A percentile compares a stretch with the other conserved stretches of the same genome.
Evolutionary conservation across 1,140 invertebrate genomes (phyloP).

Genomic region (Conus betulinus): DNA sequence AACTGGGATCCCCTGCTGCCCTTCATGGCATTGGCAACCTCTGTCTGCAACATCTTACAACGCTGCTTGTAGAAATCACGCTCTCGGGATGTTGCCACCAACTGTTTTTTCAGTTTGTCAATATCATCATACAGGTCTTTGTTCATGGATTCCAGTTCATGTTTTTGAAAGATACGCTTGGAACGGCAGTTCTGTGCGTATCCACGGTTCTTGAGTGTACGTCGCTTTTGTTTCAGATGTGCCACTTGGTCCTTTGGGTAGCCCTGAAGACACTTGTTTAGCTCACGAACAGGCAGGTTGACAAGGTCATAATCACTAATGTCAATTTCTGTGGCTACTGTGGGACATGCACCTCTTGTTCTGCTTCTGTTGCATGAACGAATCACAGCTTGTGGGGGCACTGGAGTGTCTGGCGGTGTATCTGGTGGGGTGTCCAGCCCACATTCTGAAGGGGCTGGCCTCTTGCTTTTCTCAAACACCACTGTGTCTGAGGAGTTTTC

Average conservation of each 20-base stretch:
- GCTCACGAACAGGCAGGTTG: slow-evolving; percentile 92
- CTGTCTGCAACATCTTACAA: neutral
- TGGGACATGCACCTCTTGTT: slow-evolving; percentile 14
- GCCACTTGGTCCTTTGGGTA: slow-evolving; percentile 92
- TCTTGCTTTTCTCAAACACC: neutral
- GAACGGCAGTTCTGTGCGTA: slow-evolving; percentile 98
- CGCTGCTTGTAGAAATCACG: neutral
- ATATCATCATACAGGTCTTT: slow-evolving; percentile 70
- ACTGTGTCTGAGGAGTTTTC: neutral
- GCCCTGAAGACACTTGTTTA: slow-evolving; percentile 97
- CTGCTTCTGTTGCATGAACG: slow-evolving; percentile 26
- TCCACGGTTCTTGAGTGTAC: slow-evolving; percentile 98
- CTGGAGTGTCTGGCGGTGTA: neutral
- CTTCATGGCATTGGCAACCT: neutral
- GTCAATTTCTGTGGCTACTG: slow-evolving; percentile 18
- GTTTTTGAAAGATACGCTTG: slow-evolving; percentile 70
- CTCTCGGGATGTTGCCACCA: neutral
- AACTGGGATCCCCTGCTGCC: neutral
- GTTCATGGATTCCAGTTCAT: slow-evolving; percentile 87
- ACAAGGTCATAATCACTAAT: slow-evolving; percentile 93
- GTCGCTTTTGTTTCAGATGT: slow-evolving; percentile 94
- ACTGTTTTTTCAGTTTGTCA: slow-evolving; percentile 2
- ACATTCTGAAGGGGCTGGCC: neutral
- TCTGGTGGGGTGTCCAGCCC: slow-evolving; percentile 2
- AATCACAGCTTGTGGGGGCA: slow-evolving; percentile 30